Base-by-base conservation (phyloP, 1,140 invertebrate genomes). In the Rhagoletis zephyria region DNA sequence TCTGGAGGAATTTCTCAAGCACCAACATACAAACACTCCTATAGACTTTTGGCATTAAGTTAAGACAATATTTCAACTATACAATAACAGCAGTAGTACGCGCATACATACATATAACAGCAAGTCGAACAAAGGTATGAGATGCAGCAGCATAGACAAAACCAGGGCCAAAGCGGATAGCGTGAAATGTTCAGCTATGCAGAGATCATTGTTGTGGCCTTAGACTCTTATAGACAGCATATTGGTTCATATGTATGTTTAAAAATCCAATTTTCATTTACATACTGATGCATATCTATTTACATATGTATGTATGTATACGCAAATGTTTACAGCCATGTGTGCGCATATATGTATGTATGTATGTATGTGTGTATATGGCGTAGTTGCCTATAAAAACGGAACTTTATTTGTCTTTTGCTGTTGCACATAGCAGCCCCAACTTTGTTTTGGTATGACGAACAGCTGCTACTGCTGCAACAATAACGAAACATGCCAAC, bases 141-240 rank as follows among this genome's bases (percentile, higher is more conserved):
- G 7, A 40, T 10, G 40, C 67, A 56, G n/a, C 14, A 16, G 14
- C 70, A 56, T 10, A 56, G 51, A 10, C 51, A 56, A 10, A 56
- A n/a, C 16, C 16, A n/a, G 48, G 5, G 70, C 45, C 74, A 56
- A 30, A 30, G 30, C 30, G 30, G 30, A 30, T 30, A 30, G 30
- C 30, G 30, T 30, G 30, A 30, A 48, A 48, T 81, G 19, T 42
- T 81, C 45, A 81, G 74, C n/a, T 81, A 81, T 81, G 74, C 74
- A 56, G 48, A 56, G 74, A 81, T 81, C 74, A 81, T 81, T 81
- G 74, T 30, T 81, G 74, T 59, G 74, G 74, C 74, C 48, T 56
- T n/a, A 51, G 16, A 56, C 5, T 74, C n/a, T 63, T 16, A 63
- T 63, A 30, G 30, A 63, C n/a, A 63, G 4, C 9, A 63, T 63